Conservation (phyloP, 2,113 vertebrate genomes). For the Myocastor coypus region DNA sequence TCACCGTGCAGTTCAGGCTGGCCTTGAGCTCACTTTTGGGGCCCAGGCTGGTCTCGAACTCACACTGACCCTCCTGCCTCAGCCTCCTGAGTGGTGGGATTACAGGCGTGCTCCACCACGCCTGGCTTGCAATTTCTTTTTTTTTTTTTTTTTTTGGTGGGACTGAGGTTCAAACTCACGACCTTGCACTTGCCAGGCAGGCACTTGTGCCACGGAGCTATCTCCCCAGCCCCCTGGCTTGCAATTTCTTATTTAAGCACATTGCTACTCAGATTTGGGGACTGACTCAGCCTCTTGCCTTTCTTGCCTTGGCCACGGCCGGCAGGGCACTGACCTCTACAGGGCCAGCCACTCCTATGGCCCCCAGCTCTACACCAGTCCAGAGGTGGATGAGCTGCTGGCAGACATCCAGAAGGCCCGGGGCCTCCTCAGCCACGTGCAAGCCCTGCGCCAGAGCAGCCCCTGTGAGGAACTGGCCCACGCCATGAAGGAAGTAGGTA, state of each 20-base stretch:
- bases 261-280: neutral
- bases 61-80: no score
- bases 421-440: slow-evolving; percentile 82
- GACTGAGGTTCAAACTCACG: no score
- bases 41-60: no score
- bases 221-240: no score
- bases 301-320: neutral
- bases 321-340: neutral
- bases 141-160: no score
- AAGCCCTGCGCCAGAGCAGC: slow-evolving; percentile 75
- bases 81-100: no score
- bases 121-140: no score
- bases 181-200: no score
- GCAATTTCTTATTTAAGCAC: neutral
- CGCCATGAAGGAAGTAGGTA: slow-evolving; percentile 82
- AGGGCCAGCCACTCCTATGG: neutral
- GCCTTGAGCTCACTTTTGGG: no score
- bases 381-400: slow-evolving; percentile 85
- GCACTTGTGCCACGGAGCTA: no score
- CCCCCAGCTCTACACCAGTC: slow-evolving; percentile 83
- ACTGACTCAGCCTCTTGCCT: neutral
- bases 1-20: no score
- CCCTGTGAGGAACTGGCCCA: slow-evolving; percentile 67
- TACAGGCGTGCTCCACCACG: no score
- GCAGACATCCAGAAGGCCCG: slow-evolving; percentile 86